Evolutionary conservation across 1,140 invertebrate genomes (phyloP), one percentile per base, ranked within the genome.

Genomic region (Bombus balteatus): DNA sequence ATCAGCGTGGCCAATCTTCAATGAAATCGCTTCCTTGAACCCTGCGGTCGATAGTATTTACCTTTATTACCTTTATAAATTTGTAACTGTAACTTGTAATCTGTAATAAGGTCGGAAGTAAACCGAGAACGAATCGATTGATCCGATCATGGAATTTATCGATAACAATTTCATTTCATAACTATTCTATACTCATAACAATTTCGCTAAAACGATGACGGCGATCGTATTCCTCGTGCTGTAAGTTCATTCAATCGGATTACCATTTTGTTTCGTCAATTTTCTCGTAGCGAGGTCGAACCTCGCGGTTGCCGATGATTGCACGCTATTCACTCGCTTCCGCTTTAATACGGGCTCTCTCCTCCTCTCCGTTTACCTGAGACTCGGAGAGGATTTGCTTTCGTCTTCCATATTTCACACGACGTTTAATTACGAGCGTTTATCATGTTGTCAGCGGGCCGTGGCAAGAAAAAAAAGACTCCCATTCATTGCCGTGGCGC

Each of bases 361-460:
- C 4, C 32, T n/a, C 47, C 10, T 28, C 15, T 25, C n/a, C n/a
- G 10, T 47, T 32, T 28, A 28, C 13, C 5, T 1, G 25, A 4
- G 25, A 3, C 25, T 34, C 34, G 32, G 8, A 4, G 25, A 28
- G 37, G 10, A 10, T 79, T 62, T 34, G 18, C 37, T 22, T 70
- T n/a, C 39, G n/a, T n/a, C 39, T 37, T 72, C 41, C 53, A 62
- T 80, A 79, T 84, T 84, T 79, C 76, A 71, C 47, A 39, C 8
- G 43, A 72, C 77, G 83, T 65, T 80, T 85, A 80, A 85, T 85
- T 80, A 65, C 68, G 68, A 62, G 25, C 83, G 83, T 72, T 80
- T 47, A 85, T 85, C 83, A 43, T 8, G 83, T 72, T 70, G 76
- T 84, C 66, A 74, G 53, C 22, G 28, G 6, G 12, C 3, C 28